phyloP scores from a whole-genome alignment of 2,888 invertebrate species.

The Lepidocyrtinus sp. region DNA sequence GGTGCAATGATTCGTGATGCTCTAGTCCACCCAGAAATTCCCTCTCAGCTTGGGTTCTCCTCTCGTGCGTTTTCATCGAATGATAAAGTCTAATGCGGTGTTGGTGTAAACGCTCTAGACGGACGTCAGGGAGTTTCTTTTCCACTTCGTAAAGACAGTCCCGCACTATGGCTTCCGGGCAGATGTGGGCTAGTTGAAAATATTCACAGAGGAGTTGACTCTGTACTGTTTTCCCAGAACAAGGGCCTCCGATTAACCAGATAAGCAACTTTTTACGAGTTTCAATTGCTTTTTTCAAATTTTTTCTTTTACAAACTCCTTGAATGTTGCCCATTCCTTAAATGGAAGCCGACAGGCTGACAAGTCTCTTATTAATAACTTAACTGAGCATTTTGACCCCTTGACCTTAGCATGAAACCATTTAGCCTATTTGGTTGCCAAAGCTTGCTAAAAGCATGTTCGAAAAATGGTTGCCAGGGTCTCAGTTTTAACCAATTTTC shows the following conservation, averaged over 20 bases:
- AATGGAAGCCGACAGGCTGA: not conserved
- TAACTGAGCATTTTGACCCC: no score
- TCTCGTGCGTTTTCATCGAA: conserved; percentile 23
- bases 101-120: conserved; percentile 17
- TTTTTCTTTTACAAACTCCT: not conserved
- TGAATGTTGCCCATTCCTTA: not conserved
- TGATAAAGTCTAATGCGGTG: conserved; percentile 1
- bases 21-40: not conserved
- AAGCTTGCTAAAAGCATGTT: not conserved
- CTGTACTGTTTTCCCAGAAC: conserved; percentile 29
- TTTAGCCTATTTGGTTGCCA: not conserved
- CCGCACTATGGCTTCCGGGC: conserved; percentile 21
- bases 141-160: conserved; percentile 17
- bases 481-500: not conserved
- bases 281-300: not conserved
- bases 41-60: conserved; percentile 15
- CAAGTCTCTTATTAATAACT: no score
- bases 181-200: conserved; percentile 7
- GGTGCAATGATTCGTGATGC: not conserved
- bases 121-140: not conserved
- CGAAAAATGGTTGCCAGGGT: not conserved
- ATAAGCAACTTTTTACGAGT: conserved; percentile 5
- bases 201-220: not conserved
- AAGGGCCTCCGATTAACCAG: conserved; percentile 42
- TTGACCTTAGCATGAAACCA: not conserved